Percentiles rank a stretch among this genome's conserved stretches.
phyloP scores from a whole-genome alignment of 2,888 invertebrate species.

The Diploptera punctata region DNA sequence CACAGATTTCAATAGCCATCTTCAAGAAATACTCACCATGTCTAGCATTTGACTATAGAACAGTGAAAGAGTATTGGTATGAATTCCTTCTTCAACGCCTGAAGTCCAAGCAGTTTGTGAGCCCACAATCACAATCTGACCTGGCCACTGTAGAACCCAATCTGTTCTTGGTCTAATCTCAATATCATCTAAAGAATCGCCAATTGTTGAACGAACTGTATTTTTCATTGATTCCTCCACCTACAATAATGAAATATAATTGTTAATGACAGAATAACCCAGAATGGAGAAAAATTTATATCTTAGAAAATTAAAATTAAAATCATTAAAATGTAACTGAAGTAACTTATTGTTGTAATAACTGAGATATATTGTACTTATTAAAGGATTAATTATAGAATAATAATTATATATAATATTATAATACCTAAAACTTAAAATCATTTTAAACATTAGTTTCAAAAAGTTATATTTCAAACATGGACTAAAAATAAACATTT shows the following conservation, averaged over 20 bases:
- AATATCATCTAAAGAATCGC: slow-evolving; percentile 57
- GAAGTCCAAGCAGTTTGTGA: slow-evolving; percentile 79
- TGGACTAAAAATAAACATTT: too few species aligned
- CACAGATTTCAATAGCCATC: too few species aligned
- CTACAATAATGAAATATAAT: slow-evolving; percentile 49
- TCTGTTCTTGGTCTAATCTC: slow-evolving; percentile 56
- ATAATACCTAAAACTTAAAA: too few species aligned
- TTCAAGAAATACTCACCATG: slow-evolving; percentile 59
- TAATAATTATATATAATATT: too few species aligned
- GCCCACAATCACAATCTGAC: slow-evolving; percentile 79
- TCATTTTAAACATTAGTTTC: too few species aligned
- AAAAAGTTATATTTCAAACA: too few species aligned
- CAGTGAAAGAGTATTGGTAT: slow-evolving; percentile 57
- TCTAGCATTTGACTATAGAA: slow-evolving; percentile 62
- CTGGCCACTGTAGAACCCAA: slow-evolving; percentile 82
- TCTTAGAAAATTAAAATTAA: not conserved
- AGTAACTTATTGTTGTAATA: too few species aligned
- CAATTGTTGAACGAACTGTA: slow-evolving; percentile 60
- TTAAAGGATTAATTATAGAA: too few species aligned
- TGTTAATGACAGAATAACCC: too few species aligned
- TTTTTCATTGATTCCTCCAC: slow-evolving; percentile 75
- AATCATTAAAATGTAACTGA: not conserved
- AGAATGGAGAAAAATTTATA: too few species aligned
- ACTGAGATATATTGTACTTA: too few species aligned
- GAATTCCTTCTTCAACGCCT: slow-evolving; percentile 70